Percentiles rank a stretch among this genome's conserved stretches.
phyloP scores from a whole-genome alignment of 1,140 invertebrate genomes.

The Dendroctonus valens region DNA sequence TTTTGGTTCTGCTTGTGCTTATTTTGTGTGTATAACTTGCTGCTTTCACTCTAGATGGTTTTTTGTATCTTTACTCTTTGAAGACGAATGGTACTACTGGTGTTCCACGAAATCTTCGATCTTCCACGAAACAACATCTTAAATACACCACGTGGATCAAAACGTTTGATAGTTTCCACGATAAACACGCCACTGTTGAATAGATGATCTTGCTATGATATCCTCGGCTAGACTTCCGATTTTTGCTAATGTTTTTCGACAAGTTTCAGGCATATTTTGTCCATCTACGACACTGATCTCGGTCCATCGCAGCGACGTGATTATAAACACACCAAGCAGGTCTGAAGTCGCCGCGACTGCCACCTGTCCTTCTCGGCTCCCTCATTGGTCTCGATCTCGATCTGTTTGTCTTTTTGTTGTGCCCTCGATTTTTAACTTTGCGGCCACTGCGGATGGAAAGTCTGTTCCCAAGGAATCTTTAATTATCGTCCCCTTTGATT shows the following conservation, averaged over 20 bases:
- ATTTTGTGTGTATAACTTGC: not conserved
- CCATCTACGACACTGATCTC: constrained; percentile 13
- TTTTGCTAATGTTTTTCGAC: not conserved
- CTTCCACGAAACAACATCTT: not conserved
- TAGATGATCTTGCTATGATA: not conserved
- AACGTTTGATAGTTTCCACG: not conserved
- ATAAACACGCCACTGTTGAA: not conserved
- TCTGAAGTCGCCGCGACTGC: constrained; percentile 19
- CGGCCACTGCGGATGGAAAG: constrained; percentile 1
- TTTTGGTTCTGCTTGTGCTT: too few species aligned
- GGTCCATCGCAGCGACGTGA: constrained; percentile 18
- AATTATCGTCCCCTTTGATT: constrained; percentile 18
- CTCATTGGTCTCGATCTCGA: constrained; percentile 18
- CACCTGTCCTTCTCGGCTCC: constrained; percentile 21
- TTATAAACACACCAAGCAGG: constrained; percentile 26
- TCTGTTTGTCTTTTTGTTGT: constrained; percentile 24
- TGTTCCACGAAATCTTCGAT: not conserved
- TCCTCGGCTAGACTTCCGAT: not conserved
- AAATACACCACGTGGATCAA: not conserved
- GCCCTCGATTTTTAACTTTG: constrained; percentile 23
- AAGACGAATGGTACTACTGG: not conserved
- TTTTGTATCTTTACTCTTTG: not conserved
- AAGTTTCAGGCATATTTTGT: not conserved
- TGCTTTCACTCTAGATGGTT: not conserved
- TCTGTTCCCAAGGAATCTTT: constrained; percentile 24